phyloP scores from a whole-genome alignment of 2,113 vertebrate species.

The Naja naja region DNA sequence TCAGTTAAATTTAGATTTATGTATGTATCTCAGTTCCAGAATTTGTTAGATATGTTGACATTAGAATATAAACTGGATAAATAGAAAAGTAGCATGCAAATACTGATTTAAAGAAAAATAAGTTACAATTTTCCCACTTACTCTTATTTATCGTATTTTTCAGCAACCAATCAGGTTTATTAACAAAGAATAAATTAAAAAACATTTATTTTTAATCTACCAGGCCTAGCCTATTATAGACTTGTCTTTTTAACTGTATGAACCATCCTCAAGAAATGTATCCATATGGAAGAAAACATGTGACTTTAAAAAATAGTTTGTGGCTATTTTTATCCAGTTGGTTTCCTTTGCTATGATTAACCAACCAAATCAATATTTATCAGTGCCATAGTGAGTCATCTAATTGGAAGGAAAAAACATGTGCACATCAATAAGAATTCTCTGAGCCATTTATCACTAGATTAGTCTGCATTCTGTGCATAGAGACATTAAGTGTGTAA shows the following conservation, averaged over 20 bases:
- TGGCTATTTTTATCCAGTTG: not conserved
- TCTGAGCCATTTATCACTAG: not conserved
- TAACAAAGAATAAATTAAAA: not conserved
- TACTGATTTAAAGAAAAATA: not conserved
- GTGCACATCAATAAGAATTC: not conserved
- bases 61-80: not conserved
- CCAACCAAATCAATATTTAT: not conserved
- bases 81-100: not conserved
- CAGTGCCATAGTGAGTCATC: not conserved
- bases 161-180: not conserved
- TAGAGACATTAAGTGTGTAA: slow-evolving; percentile 1
- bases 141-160: not conserved
- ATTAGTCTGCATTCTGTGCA: slow-evolving; percentile 10
- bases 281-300: not conserved
- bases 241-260: not conserved
- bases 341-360: not conserved
- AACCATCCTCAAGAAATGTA: not conserved
- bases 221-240: too few relatives aligned
- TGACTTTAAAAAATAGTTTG: not conserved
- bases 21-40: not conserved
- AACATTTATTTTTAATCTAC: not conserved
- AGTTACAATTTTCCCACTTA: not conserved
- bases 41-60: not conserved
- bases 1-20: not conserved
- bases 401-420: slow-evolving; percentile 1